phyloP scores from a whole-genome alignment of 1,140 invertebrate genomes.

The Eciton burchellii region DNA sequence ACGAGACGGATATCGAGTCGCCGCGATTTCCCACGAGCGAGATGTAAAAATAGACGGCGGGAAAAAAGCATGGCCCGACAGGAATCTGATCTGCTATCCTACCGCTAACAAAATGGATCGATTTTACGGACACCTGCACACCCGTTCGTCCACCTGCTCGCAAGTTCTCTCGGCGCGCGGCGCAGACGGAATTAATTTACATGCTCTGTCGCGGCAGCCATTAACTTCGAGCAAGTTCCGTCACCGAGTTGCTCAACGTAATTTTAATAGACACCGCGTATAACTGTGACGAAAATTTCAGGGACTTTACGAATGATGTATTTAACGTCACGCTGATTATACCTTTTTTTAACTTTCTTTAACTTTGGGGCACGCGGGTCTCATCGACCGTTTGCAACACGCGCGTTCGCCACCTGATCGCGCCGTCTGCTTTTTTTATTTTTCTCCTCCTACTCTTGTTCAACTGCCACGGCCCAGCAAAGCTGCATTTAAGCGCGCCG shows the following conservation, averaged over 20 bases:
- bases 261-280: conserved; percentile 1
- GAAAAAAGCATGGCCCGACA: not conserved
- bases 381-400: not conserved
- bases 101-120: conserved; percentile 19
- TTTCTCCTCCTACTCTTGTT: not conserved
- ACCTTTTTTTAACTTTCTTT: too few species aligned
- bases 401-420: too few species aligned
- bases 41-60: conserved; percentile 35
- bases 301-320: not conserved
- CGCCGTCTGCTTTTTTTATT: not conserved
- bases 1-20: conserved; percentile 15
- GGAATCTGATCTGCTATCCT: conserved; percentile 11
- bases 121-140: conserved; percentile 3
- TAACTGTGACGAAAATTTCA: conserved; percentile 25
- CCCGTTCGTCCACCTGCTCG: too few species aligned
- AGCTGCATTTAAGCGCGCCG: not conserved
- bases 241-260: conserved; percentile 18
- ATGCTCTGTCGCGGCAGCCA: conserved; percentile 6
- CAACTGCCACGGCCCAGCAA: not conserved
- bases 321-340: not conserved
- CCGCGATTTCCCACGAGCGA: conserved; percentile 37
- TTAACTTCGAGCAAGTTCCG: conserved; percentile 19
- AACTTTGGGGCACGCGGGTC: not conserved
- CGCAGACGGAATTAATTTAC: conserved; percentile 8
- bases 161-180: not conserved